phyloP scores from a whole-genome alignment of 2,113 vertebrate species.

The Rutilus rutilus region DNA sequence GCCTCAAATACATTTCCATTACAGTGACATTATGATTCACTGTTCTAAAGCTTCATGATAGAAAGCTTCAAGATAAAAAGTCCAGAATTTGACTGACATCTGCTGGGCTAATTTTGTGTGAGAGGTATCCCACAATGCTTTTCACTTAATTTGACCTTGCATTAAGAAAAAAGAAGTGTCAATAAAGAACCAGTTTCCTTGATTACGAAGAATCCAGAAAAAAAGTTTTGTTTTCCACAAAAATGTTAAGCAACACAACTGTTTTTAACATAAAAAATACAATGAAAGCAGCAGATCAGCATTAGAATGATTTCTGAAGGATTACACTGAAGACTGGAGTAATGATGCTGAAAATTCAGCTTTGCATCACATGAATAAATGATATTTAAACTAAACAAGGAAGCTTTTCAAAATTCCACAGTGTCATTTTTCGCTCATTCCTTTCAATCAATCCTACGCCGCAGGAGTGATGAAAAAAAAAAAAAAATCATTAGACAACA shows the following conservation, averaged over 20 bases:
- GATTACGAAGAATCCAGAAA: not conserved
- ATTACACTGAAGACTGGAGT: not conserved
- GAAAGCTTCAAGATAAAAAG: not conserved
- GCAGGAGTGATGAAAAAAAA: not conserved
- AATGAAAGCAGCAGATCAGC: not conserved
- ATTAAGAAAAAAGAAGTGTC: not conserved
- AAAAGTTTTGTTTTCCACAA: too few relatives aligned
- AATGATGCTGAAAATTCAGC: not conserved
- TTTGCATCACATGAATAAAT: not conserved
- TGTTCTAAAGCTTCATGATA: constrained; percentile 4
- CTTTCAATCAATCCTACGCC: not conserved
- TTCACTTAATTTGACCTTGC: not conserved
- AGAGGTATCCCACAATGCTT: not conserved
- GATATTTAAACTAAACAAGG: not conserved
- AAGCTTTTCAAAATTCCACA: not conserved
- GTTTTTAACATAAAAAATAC: not conserved
- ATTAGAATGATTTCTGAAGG: not conserved
- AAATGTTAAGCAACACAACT: too few relatives aligned
- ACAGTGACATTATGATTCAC: not conserved
- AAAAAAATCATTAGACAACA: not conserved
- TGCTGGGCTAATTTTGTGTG: not conserved
- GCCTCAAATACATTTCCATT: constrained; percentile 45
- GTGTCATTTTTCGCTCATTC: not conserved
- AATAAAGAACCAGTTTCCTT: not conserved
- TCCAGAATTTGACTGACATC: not conserved